These are phyloP conservation scores for Yoshiicerus persimilis DNA, from an alignment of 1,140 invertebrate genomes.

Conservation along the genomic window DNA sequence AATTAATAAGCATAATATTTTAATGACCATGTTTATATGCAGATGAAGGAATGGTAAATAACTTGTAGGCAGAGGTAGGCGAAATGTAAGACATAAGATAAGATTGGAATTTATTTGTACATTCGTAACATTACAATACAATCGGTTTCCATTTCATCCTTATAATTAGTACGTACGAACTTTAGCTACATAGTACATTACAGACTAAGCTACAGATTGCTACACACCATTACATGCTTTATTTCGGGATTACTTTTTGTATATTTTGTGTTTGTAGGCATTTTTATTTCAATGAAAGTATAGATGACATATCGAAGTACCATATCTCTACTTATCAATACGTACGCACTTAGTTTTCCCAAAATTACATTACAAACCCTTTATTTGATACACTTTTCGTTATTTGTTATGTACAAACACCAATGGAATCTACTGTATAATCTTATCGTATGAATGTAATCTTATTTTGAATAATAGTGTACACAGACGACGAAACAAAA, in stretches of 20 bases:
- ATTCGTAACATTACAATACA: slow-evolving; percentile 5
- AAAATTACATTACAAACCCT: not conserved
- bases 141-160: not conserved
- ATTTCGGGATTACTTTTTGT: not conserved
- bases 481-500: not conserved
- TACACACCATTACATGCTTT: not conserved
- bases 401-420: not conserved
- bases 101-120: slow-evolving; percentile 20
- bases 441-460: not conserved
- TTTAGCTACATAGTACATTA: not conserved
- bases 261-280: not conserved
- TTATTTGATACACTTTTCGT: not conserved
- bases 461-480: not conserved
- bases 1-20: not conserved
- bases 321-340: too few species aligned
- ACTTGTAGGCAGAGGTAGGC: not conserved
- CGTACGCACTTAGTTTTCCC: not conserved
- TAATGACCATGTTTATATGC: not conserved
- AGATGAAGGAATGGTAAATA: not conserved
- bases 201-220: not conserved
- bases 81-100: not conserved
- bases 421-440: not conserved
- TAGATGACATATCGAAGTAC: not conserved
- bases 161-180: not conserved
- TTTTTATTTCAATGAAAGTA: not conserved